phyloP scores from a whole-genome alignment of 2,888 invertebrate species.

The Pyrocoelia pectoralis region DNA sequence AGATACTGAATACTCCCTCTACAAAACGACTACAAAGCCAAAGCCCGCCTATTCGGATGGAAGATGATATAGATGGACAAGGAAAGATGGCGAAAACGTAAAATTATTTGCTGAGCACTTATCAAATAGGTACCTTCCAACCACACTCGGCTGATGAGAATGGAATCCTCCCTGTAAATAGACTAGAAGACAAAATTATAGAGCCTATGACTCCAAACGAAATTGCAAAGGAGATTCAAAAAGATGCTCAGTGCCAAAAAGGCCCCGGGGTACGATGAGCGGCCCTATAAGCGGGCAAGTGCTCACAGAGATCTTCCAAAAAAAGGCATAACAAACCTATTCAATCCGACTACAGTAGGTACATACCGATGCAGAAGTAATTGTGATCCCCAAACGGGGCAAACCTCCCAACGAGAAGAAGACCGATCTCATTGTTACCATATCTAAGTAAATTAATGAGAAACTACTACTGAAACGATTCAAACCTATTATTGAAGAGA shows the following conservation, averaged over 20 bases:
- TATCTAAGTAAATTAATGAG: conserved; percentile 35
- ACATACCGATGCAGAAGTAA: conserved; percentile 38
- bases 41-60: background rate
- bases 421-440: conserved; percentile 42
- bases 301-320: conserved; percentile 40
- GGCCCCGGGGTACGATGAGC: too few relatives aligned
- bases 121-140: conserved; percentile 16
- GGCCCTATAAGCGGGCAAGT: conserved; percentile 43
- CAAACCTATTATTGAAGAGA: background rate
- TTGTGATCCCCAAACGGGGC: conserved; percentile 38
- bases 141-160: conserved; percentile 8
- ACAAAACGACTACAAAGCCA: conserved; percentile 19
- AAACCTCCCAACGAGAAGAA: conserved; percentile 39
- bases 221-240: conserved; percentile 20
- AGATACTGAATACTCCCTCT: conserved; percentile 23
- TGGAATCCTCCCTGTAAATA: background rate
- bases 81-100: conserved; percentile 3
- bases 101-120: conserved; percentile 13
- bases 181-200: background rate
- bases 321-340: conserved; percentile 40
- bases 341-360: conserved; percentile 42
- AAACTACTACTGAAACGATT: background rate
- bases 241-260: conserved; percentile 32
- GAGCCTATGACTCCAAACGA: conserved; percentile 15
- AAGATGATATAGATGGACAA: background rate